These are phyloP conservation scores for Tretioscincus oriximinensis DNA, from an alignment of 2,113 vertebrate species.

Conservation along the genomic window DNA sequence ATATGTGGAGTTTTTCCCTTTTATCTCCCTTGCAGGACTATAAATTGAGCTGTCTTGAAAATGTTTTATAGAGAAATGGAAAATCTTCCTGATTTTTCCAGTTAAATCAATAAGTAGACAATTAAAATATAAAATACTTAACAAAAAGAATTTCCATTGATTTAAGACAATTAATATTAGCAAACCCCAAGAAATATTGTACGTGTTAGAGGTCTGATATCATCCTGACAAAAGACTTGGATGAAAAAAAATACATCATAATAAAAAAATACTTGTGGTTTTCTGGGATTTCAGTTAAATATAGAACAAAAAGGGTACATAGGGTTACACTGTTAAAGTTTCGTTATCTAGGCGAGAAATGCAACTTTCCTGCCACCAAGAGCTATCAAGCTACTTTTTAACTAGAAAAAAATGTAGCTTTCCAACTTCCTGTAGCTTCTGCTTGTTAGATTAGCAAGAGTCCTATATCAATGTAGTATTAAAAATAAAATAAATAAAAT, in stretches of 20 bases:
- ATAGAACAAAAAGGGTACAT: background rate
- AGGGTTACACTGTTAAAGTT: background rate
- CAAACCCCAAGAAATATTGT: no score
- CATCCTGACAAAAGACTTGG: no score
- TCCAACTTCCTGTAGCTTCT: background rate
- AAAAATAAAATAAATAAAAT: no score
- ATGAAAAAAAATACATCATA: no score
- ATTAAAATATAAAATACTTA: no score
- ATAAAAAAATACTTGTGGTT: background rate
- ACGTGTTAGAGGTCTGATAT: no score
- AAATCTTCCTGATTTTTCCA: no score
- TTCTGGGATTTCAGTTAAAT: background rate
- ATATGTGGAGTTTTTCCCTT: no score
- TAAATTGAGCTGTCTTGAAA: background rate
- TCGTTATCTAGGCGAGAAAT: background rate
- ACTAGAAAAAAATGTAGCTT: background rate
- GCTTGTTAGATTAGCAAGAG: background rate
- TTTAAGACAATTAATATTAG: no score
- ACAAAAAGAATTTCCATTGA: no score
- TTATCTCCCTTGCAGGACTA: background rate
- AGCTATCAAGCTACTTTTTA: background rate
- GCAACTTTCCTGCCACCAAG: background rate
- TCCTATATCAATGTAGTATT: no score
- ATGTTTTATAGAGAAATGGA: background rate
- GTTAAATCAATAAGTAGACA: no score